Conservation (phyloP, 2,888 invertebrate genomes). For the Drosophila anomalata region DNA sequence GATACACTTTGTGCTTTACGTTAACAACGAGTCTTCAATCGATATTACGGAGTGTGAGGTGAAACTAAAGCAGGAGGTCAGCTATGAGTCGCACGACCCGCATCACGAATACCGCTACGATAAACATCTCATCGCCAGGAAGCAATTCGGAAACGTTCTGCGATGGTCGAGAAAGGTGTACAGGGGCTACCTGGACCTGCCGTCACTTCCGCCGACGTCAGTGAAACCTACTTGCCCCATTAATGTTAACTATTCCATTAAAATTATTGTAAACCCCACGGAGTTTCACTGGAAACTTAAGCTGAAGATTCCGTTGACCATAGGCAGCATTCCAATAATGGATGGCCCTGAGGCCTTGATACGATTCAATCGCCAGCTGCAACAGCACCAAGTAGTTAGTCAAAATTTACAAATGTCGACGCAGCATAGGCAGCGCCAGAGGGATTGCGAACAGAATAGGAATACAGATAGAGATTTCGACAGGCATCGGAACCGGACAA, state of each 20-base stretch:
- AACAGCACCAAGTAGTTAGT: conserved; percentile 75
- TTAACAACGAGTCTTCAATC: conserved; percentile 91
- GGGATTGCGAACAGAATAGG: conserved; percentile 17
- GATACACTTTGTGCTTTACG: conserved; percentile 88
- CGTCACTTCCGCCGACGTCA: conserved; percentile 91
- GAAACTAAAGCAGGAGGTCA: conserved; percentile 87
- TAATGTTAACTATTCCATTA: conserved; percentile 89
- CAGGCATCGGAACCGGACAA: conserved; percentile 17
- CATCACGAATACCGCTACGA: conserved; percentile 83
- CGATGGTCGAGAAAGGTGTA: conserved; percentile 87
- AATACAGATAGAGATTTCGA: conserved; percentile 11
- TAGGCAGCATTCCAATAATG: conserved; percentile 86
- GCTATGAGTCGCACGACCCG: conserved; percentile 82
- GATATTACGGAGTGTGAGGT: conserved; percentile 87
- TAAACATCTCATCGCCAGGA: conserved; percentile 81
- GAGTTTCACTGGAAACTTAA: conserved; percentile 88
- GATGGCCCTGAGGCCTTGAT: conserved; percentile 84
- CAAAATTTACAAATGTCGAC: conserved; percentile 73
- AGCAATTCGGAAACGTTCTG: conserved; percentile 86
- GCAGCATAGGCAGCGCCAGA: conserved; percentile 55
- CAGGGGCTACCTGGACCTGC: conserved; percentile 87
- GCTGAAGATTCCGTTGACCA: conserved; percentile 87
- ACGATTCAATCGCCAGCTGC: conserved; percentile 65
- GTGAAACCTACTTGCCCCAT: conserved; percentile 89
- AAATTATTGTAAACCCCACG: conserved; percentile 86